Base-by-base conservation (phyloP, 2,113 vertebrate species). In the Cinclus mexicanus region DNA sequence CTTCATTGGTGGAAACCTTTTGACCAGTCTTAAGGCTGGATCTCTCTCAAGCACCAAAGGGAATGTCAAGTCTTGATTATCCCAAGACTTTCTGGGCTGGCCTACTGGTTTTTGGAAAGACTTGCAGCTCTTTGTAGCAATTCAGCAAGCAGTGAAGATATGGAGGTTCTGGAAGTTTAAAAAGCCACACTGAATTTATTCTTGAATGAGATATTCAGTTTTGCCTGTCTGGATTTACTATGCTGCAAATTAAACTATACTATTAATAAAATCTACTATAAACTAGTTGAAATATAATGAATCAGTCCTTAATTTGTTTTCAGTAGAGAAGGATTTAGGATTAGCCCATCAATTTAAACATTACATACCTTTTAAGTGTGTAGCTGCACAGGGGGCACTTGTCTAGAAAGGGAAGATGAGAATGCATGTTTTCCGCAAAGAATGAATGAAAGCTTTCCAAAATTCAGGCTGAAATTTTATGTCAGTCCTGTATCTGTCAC, bases 11-110 rank as follows among this genome's bases (percentile, higher is more conserved):
- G 71, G 65, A 74, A 85, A 47, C 11, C 20, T 81, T 87, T 42
- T 42, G n/a, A 52, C 15, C 9, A 42, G 0, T 12, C 44, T 50
- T 55, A 20, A 44, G 8, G 16, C 5, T 65, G 25, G 5, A 4
- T 72, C 5, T 74, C 24, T 82, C 31, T 17, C 46, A 75, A 7
- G 37, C 17, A 64, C 12, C 31, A 61, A 91, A 70, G 15, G 4
- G 18, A 57, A n/a, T 69, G 23, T 31, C 53, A 50, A 20, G 21
- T 17, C 47, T 64, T 47, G 33, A 81, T 72, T 59, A 23, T 23
- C 24, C 15, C 13, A 50, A 56, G 68, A 20, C 12, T 64, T 71
- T 72, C 46, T 59, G 59, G 41, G 44, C 53, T 60, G 35, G 21
- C 7, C 18, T 60, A 12, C 21, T 69, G 55, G 57, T 47, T 90